These are phyloP conservation scores for Cairina moschata DNA, from an alignment of 2,113 vertebrate species.

Conservation along the genomic window DNA sequence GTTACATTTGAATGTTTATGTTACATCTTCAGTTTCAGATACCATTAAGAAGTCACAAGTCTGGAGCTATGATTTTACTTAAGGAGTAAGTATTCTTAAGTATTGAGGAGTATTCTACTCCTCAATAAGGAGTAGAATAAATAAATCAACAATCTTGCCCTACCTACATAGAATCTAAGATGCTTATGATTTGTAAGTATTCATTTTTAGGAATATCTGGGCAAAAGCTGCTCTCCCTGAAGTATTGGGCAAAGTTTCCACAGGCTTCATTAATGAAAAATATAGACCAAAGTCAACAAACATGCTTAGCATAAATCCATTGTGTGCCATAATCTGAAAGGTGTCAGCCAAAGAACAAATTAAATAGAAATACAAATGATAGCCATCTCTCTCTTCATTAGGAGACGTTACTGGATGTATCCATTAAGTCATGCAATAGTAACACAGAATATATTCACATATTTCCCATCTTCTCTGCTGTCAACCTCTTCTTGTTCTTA, in stretches of 20 bases:
- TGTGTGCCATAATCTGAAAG: not conserved
- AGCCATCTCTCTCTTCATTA: constrained; percentile 11
- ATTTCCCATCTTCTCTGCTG: not conserved
- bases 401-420: not conserved
- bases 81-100: not conserved
- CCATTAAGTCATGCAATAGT: not conserved
- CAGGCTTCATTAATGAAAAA: not conserved
- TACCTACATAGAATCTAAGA: not conserved
- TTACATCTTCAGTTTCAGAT: not conserved
- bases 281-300: constrained; percentile 27
- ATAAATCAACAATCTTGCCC: not conserved
- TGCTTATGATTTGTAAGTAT: not conserved
- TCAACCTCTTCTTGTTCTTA: not conserved
- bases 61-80: not conserved
- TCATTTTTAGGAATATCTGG: not conserved
- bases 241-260: not conserved
- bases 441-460: not conserved
- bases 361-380: not conserved
- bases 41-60: not conserved
- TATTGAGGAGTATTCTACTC: too few species aligned
- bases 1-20: not conserved
- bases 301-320: not conserved
- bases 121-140: not conserved
- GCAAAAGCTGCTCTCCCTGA: not conserved
- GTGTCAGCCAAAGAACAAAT: constrained; percentile 39